Evolutionary conservation across 2,888 invertebrate species (phyloP).

Genomic region (Ypsolopha sequella): DNA sequence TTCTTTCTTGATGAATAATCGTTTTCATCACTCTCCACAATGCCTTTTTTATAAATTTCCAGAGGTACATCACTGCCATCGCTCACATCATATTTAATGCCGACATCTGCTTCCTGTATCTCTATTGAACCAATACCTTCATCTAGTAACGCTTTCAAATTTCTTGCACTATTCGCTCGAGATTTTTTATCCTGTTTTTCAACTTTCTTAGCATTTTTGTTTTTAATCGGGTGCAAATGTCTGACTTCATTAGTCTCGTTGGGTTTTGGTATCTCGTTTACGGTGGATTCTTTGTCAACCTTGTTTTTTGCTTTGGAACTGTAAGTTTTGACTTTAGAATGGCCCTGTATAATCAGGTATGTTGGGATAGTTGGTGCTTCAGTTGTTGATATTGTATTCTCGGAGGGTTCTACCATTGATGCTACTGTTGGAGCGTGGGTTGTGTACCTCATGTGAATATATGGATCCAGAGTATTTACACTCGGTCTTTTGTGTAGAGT

Average conservation of each 20-base stretch:
- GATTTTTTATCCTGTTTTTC: constrained; percentile 24
- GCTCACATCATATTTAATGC: constrained; percentile 70
- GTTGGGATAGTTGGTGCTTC: constrained; percentile 72
- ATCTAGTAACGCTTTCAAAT: constrained; percentile 46
- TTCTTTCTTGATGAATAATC: constrained; percentile 27
- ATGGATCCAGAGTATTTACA: constrained; percentile 45
- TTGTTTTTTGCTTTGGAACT: constrained; percentile 67
- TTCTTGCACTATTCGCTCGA: constrained; percentile 40
- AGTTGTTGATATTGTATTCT: constrained; percentile 29
- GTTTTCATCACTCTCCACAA: constrained; percentile 67
- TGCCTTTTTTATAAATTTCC: constrained; percentile 72
- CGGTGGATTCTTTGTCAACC: constrained; percentile 38
- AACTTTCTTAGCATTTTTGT: constrained; percentile 37
- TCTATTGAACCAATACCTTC: constrained; percentile 61
- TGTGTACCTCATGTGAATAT: constrained; percentile 56
- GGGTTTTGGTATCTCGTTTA: constrained; percentile 65
- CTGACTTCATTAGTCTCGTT: constrained; percentile 67
- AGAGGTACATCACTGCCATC: constrained; percentile 61
- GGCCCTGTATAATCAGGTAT: constrained; percentile 87
- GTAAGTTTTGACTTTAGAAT: constrained; percentile 88
- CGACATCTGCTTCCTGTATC: constrained; percentile 70
- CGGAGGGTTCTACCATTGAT: constrained; percentile 66
- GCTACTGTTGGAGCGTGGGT: constrained; percentile 61
- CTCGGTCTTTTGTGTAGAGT: constrained; percentile 25
- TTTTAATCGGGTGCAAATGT: constrained; percentile 65